Base-by-base conservation (phyloP, 2,888 invertebrate species). In the Drosophila mettleri region DNA sequence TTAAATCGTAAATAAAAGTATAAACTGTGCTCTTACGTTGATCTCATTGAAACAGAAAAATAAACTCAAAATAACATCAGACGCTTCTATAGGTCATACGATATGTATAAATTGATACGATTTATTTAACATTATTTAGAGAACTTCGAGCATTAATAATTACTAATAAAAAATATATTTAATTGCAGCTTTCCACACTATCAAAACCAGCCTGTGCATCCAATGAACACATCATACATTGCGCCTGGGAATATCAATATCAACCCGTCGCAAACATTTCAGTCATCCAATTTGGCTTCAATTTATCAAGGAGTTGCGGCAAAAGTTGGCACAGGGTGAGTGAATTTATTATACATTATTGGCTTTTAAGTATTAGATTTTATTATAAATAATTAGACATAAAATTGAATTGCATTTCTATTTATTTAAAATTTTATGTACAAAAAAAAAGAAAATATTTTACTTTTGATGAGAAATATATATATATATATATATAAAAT, bases 221-320 rank as follows among this genome's bases (percentile, higher is more conserved):
- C 76, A 54, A 74, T 80, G 45, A 81, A 76, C 41, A 27, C 83
- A 14, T 52, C 78, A 5, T 90, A 84, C 72, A 78, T 80, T 43
- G 34, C 85, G 8, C 54, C 60, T 51, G 82, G 69, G 46, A 78
- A 79, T 58, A 72, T 82, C 5, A 81, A 80, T 24, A 74, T 85
- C 18, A 82, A 74, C 49, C 67, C 78, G 24, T 49, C 78, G 34
- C 87, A 85, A 66, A 61, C 77, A 43, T 80, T 79, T 68, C 85
- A 83, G 31, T 83, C 87, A n/a, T 80, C 83, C 18, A 90, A 89
- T 67, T 81, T 91, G 62, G 91, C 91, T 22, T 91, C 91, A 10
- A 91, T 92, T 45, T 91, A 91, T 77, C 91, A 92, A 76, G 91
- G 91, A 22, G 92, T 92, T 5, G 90, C 90, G 0, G 91, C 91